phyloP scores from a whole-genome alignment of 2,888 invertebrate species.

The Gryllus longicercus region DNA sequence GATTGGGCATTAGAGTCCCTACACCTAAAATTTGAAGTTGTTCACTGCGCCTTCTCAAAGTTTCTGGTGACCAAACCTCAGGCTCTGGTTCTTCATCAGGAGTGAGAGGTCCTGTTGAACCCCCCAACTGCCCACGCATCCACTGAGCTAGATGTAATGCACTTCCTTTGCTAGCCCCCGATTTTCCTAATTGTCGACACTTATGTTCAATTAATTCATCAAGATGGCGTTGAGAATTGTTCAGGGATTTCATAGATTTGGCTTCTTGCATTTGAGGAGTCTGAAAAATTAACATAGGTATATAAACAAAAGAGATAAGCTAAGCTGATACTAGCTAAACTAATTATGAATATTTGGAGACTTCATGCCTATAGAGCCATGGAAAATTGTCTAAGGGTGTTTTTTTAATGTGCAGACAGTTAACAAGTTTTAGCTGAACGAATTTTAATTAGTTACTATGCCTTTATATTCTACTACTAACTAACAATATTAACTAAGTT shows the following conservation, averaged over 20 bases:
- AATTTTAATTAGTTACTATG: too few species aligned
- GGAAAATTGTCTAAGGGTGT: too few species aligned
- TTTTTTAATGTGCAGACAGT: too few species aligned
- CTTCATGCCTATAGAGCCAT: too few species aligned
- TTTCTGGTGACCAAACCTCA: conserved; percentile 64
- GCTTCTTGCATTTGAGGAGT: conserved; percentile 29
- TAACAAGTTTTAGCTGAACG: too few species aligned
- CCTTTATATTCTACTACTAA: too few species aligned
- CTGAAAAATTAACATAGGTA: conserved; percentile 22
- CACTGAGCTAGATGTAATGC: conserved; percentile 73
- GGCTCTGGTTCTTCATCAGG: conserved; percentile 35
- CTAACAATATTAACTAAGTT: too few species aligned
- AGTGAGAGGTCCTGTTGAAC: conserved; percentile 30
- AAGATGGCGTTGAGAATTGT: conserved; percentile 44
- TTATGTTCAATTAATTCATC: conserved; percentile 62
- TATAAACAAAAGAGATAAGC: neutral
- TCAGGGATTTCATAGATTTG: conserved; percentile 25
- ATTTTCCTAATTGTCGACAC: conserved; percentile 61
- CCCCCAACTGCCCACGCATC: conserved; percentile 70
- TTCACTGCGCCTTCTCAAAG: conserved; percentile 65
- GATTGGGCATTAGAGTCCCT: conserved; percentile 36
- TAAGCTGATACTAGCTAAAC: too few species aligned
- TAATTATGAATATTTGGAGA: too few species aligned
- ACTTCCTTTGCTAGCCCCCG: conserved; percentile 64
- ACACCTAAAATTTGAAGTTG: conserved; percentile 53